Evolutionary conservation across 2,888 invertebrate species (phyloP).

Genomic region (Apotomis betuletana): DNA sequence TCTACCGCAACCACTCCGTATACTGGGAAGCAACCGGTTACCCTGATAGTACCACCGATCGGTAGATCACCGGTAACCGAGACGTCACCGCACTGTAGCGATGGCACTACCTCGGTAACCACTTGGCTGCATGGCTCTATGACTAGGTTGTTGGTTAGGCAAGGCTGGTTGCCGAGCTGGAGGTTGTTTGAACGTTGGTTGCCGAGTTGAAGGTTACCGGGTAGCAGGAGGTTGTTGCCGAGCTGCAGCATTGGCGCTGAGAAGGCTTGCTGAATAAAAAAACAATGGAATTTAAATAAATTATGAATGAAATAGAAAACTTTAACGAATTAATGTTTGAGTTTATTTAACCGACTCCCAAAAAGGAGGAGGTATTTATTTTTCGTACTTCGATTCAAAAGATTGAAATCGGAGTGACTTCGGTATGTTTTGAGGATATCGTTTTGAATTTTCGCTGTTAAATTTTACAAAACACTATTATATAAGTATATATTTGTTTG

Average conservation of each 20-base stretch:
- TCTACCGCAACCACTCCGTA: constrained; percentile 36
- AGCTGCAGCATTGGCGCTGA: constrained; percentile 23
- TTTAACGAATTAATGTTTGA: too few species aligned
- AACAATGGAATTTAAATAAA: background rate
- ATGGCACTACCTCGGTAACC: constrained; percentile 21
- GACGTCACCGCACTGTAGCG: constrained; percentile 36
- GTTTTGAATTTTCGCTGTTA: too few species aligned
- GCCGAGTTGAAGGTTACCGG: constrained; percentile 18
- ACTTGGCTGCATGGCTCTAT: constrained; percentile 27
- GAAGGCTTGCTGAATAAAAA: constrained; percentile 24
- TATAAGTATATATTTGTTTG: too few species aligned
- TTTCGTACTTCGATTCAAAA: too few species aligned
- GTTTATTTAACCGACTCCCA: too few species aligned
- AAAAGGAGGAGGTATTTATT: too few species aligned
- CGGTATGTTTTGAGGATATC: too few species aligned
- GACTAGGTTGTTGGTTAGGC: constrained; percentile 17
- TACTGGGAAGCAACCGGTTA: constrained; percentile 40
- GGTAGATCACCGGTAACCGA: constrained; percentile 40
- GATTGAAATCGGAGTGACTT: too few species aligned
- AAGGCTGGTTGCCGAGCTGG: constrained; percentile 14
- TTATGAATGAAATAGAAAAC: too few species aligned
- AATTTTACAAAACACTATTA: too few species aligned
- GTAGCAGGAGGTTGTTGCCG: constrained; percentile 8
- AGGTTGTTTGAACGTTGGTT: constrained; percentile 11
- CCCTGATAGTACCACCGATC: constrained; percentile 38